These are phyloP conservation scores for Cyphomyrus plagiostoma DNA, from an alignment of 2,113 vertebrate species.

Conservation along the genomic window DNA sequence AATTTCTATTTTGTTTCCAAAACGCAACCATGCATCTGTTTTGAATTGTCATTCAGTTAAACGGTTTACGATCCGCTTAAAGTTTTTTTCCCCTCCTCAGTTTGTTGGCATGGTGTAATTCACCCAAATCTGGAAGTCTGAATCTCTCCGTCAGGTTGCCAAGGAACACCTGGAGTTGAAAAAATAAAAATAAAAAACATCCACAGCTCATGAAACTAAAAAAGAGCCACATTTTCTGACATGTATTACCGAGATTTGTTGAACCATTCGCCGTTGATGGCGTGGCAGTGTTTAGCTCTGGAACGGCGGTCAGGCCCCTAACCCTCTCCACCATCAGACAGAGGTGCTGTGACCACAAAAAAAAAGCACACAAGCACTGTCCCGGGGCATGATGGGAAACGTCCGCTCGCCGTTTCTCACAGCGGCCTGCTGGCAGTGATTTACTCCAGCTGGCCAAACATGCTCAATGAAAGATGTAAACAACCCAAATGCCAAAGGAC, in stretches of 20 bases:
- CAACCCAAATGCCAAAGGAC: conserved; percentile 50
- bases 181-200: neutral
- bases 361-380: neutral
- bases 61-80: conserved; percentile 42
- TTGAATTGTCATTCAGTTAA: conserved; percentile 51
- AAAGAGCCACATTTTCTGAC: neutral
- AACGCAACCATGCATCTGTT: conserved; percentile 57
- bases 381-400: conserved; percentile 3
- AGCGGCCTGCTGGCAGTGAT: conserved; percentile 39
- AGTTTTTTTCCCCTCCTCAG: conserved; percentile 40
- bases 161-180: neutral
- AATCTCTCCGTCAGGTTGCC: conserved; percentile 20
- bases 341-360: neutral
- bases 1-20: conserved; percentile 50
- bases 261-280: too few relatives aligned
- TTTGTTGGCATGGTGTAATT: conserved; percentile 26
- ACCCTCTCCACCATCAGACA: neutral
- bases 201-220: neutral
- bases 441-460: conserved; percentile 40
- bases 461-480: conserved; percentile 57
- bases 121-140: conserved; percentile 32
- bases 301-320: neutral
- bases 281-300: neutral
- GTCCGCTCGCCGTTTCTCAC: neutral
- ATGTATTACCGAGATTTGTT: neutral